Conservation (phyloP, 1,140 invertebrate genomes). For the Trigoniulus corallinus region DNA sequence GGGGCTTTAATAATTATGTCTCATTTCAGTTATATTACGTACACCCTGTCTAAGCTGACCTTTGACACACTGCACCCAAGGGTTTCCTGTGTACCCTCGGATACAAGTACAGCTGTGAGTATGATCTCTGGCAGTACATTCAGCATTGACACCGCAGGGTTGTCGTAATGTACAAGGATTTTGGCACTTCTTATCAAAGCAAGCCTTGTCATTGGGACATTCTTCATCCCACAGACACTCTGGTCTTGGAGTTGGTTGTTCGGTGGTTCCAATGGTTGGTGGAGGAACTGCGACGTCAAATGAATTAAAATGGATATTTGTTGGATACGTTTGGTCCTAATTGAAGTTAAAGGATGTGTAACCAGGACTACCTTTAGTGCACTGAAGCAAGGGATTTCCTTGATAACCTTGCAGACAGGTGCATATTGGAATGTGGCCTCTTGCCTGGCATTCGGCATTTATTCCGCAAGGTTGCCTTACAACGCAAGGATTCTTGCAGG, state of each 20-base stretch:
- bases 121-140: conserved; percentile 46
- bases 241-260: background rate
- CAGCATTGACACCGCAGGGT: conserved; percentile 47
- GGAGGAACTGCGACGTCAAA: conserved; percentile 16
- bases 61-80: conserved; percentile 41
- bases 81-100: conserved; percentile 47
- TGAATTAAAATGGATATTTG: conserved; percentile 24
- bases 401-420: conserved; percentile 41
- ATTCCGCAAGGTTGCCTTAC: conserved; percentile 42
- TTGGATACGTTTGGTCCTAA: background rate
- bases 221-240: conserved; percentile 33
- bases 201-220: conserved; percentile 34
- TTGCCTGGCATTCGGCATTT: conserved; percentile 46
- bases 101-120: conserved; percentile 47
- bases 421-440: conserved; percentile 33
- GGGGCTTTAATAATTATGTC: background rate
- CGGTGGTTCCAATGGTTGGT: background rate
- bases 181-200: conserved; percentile 37
- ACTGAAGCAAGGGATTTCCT: conserved; percentile 29
- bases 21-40: background rate
- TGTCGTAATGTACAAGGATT: conserved; percentile 30
- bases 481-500: conserved; percentile 38
- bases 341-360: conserved; percentile 16
- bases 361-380: conserved; percentile 31
- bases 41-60: background rate